These are phyloP conservation scores for Azemiops feae DNA, from an alignment of 2,113 vertebrate species.

Conservation along the genomic window DNA sequence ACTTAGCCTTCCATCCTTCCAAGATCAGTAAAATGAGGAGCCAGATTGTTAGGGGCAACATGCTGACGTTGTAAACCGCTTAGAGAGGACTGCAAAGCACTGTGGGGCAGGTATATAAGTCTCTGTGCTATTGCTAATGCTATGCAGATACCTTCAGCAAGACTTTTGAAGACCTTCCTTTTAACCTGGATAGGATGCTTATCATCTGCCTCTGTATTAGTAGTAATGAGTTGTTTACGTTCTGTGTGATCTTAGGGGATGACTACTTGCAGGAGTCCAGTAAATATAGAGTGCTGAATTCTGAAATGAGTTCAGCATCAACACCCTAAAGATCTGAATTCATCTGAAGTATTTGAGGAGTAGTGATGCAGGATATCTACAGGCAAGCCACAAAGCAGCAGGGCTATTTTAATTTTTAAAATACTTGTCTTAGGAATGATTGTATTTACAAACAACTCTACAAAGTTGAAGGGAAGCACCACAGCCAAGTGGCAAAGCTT, in stretches of 20 bases:
- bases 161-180: background rate
- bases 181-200: background rate
- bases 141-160: background rate
- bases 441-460: background rate
- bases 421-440: background rate
- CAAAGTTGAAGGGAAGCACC: background rate
- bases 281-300: background rate
- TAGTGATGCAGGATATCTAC: background rate
- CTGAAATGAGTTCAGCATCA: background rate
- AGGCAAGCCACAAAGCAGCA: background rate
- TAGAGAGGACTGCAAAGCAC: background rate
- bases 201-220: background rate
- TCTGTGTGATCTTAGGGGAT: background rate
- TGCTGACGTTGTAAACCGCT: background rate
- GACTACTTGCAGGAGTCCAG: background rate
- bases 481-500: background rate
- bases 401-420: background rate
- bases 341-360: background rate
- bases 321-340: background rate
- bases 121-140: background rate
- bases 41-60: background rate
- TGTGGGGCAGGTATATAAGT: background rate
- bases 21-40: background rate
- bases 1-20: background rate
- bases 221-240: background rate